phyloP scores from a whole-genome alignment of 2,888 invertebrate genomes.

The Orthonevra nobilis region DNA sequence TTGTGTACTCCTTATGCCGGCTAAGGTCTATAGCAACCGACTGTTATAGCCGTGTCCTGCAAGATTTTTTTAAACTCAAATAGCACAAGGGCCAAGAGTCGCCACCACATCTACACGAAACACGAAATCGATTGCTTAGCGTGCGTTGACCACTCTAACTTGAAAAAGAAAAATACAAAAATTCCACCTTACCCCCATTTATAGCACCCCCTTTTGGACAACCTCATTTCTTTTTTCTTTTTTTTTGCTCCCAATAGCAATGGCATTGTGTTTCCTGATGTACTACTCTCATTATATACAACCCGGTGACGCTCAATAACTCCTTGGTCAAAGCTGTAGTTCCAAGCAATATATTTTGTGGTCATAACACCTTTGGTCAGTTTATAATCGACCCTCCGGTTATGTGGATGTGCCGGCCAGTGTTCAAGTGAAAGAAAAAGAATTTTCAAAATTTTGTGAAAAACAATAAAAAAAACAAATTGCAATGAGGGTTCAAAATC shows the following conservation, averaged over 20 bases:
- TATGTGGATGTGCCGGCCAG: constrained; percentile 70
- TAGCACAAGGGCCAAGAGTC: background rate
- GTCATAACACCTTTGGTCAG: constrained; percentile 75
- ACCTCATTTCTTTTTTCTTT: too few relatives aligned
- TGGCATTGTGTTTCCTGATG: constrained; percentile 70
- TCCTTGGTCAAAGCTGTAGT: constrained; percentile 43
- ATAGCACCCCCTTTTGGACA: constrained; percentile 34
- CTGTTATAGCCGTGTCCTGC: background rate
- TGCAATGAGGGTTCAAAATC: constrained; percentile 25
- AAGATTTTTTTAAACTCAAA: too few relatives aligned
- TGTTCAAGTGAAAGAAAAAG: constrained; percentile 19
- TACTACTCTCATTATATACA: constrained; percentile 71
- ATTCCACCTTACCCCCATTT: constrained; percentile 62
- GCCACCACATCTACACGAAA: constrained; percentile 30
- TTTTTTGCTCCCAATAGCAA: constrained; percentile 67
- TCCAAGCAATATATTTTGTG: constrained; percentile 59
- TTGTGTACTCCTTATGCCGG: constrained; percentile 32
- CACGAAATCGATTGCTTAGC: constrained; percentile 72
- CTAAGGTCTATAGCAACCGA: constrained; percentile 52
- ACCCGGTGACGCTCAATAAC: constrained; percentile 51
- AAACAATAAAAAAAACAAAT: constrained; percentile 4
- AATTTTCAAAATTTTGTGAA: constrained; percentile 48
- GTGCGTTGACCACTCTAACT: constrained; percentile 76
- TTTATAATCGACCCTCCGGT: constrained; percentile 77
- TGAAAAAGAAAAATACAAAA: constrained; percentile 29